Conservation (phyloP, 1,140 invertebrate genomes). For the Magallana gigas region DNA sequence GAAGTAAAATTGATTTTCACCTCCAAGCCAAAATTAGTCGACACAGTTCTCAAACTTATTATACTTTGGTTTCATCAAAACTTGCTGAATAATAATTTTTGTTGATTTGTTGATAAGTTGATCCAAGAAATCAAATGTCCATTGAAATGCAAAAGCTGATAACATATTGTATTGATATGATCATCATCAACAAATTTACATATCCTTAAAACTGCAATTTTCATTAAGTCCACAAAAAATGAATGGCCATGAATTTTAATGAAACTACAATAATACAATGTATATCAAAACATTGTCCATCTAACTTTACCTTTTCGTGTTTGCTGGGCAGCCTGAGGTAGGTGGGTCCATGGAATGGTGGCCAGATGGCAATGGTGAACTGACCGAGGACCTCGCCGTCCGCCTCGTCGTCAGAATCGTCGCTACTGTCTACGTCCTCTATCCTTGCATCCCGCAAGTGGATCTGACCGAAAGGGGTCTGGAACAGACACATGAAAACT, state of each 20-base stretch:
- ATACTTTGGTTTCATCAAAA: no score
- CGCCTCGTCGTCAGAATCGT: slow-evolving; percentile 89
- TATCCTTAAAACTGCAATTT: neutral
- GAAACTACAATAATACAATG: neutral
- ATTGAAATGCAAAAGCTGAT: no score
- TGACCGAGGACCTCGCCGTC: slow-evolving; percentile 81
- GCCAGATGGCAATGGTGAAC: slow-evolving; percentile 95
- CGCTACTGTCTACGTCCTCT: slow-evolving; percentile 93
- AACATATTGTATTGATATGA: no score
- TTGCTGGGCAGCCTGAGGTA: slow-evolving; percentile 94
- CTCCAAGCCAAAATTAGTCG: no score
- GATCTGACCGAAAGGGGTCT: slow-evolving; percentile 96
- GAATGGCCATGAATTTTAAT: neutral
- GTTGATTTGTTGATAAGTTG: no score
- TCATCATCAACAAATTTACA: no score
- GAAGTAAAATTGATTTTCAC: no score
- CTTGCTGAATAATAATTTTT: no score
- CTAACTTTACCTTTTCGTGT: slow-evolving; percentile 83
- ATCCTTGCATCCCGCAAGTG: slow-evolving; percentile 96
- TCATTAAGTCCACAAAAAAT: neutral
- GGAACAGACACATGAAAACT: slow-evolving; percentile 57
- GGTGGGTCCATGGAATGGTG: slow-evolving; percentile 91
- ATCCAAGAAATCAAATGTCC: no score
- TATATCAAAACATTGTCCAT: no score
- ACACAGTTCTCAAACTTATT: no score